Conservation (phyloP, 2,113 vertebrate species). For the Cairina moschata region DNA sequence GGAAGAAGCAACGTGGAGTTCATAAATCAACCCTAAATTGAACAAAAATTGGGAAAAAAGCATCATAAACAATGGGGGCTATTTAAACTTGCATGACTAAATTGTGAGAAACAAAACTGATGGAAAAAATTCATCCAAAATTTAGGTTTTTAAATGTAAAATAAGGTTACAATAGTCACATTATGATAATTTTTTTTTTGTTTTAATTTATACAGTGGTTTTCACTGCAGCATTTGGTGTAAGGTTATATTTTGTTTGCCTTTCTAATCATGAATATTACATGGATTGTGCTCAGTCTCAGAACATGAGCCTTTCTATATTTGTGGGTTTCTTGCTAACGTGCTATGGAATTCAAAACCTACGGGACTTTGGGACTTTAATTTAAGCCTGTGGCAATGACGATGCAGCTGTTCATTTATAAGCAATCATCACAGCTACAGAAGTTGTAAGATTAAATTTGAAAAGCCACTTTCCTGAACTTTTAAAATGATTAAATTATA, state of each 20-base stretch:
- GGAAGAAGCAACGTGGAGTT: not conserved
- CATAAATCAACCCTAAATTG: not conserved
- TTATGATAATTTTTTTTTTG: not conserved
- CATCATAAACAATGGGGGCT: not conserved
- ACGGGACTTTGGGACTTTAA: constrained; percentile 68
- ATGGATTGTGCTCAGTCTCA: constrained; percentile 30
- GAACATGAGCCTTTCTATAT: constrained; percentile 68
- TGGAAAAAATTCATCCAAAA: not conserved
- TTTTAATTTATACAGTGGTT: not conserved
- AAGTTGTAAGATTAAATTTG: constrained; percentile 37
- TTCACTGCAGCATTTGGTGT: not conserved
- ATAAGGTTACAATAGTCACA: not conserved
- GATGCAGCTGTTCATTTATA: constrained; percentile 73
- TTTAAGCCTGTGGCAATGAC: constrained; percentile 68
- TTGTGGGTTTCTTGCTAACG: constrained; percentile 64
- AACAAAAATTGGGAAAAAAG: not conserved
- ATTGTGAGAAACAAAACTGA: not conserved
- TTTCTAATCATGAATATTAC: constrained; percentile 55
- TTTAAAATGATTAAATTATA: constrained; percentile 46
- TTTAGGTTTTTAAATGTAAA: not conserved
- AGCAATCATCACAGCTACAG: constrained; percentile 66
- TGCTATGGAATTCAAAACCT: constrained; percentile 71
- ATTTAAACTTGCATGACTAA: not conserved
- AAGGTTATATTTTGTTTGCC: constrained; percentile 43
- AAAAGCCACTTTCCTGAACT: constrained; percentile 51